Evolutionary conservation across 1,140 invertebrate genomes (phyloP).

Genomic region (Galleria mellonella): DNA sequence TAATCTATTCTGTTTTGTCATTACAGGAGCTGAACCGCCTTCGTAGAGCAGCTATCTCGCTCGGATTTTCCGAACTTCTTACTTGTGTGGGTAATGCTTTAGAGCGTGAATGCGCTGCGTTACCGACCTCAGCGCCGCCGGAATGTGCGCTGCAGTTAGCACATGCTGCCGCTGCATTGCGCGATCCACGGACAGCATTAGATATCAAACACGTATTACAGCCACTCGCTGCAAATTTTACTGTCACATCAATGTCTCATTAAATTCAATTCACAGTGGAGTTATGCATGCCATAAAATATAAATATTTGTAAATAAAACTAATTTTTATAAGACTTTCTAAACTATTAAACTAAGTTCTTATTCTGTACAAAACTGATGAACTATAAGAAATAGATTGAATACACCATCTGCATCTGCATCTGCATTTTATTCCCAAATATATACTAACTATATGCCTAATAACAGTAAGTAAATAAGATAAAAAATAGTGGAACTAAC

Average conservation of each 20-base stretch:
- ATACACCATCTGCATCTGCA: too few species aligned
- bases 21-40: constrained; percentile 91
- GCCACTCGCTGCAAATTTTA: constrained; percentile 45
- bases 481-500: too few species aligned
- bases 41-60: constrained; percentile 89
- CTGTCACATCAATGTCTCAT: constrained; percentile 47
- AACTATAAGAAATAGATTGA: too few species aligned
- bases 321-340: neutral
- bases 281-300: too few species aligned
- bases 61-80: constrained; percentile 89
- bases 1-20: too few species aligned
- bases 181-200: constrained; percentile 50
- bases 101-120: constrained; percentile 90
- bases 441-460: too few species aligned
- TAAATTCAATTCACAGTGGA: constrained; percentile 8
- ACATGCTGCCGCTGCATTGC: constrained; percentile 82
- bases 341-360: neutral
- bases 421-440: too few species aligned
- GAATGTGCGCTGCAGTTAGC: constrained; percentile 93
- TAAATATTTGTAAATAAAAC: too few species aligned
- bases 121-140: constrained; percentile 86
- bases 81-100: constrained; percentile 86
- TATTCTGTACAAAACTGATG: too few species aligned
- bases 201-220: constrained; percentile 54
- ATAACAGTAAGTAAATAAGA: too few species aligned